These are phyloP conservation scores for Oscarella lobularis DNA, from an alignment of 37 sponge, comb jelly and placozoan genomes.

Conservation along the genomic window DNA sequence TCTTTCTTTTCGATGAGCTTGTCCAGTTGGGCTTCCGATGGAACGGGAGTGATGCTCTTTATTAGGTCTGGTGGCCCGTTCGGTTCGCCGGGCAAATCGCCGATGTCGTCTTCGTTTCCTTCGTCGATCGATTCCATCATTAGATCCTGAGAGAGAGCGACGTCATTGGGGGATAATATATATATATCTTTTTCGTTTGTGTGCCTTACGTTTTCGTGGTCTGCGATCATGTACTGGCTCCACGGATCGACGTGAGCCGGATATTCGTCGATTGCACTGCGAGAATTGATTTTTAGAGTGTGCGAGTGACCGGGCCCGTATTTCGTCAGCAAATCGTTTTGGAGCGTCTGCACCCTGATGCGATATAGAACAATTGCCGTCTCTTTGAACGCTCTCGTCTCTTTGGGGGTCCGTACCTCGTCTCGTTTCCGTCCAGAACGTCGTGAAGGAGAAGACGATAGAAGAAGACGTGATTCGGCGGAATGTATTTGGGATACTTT, in stretches of 20 bases:
- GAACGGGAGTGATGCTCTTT: background rate
- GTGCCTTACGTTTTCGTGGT: too few relatives aligned
- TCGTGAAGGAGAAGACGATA: constrained; percentile 68
- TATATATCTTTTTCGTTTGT: too few relatives aligned
- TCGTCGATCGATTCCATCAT: too few relatives aligned
- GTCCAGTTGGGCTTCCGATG: background rate
- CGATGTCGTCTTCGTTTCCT: too few relatives aligned
- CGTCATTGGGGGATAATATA: too few relatives aligned
- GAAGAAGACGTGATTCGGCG: constrained; percentile 30
- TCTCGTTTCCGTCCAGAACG: background rate
- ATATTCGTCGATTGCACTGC: background rate
- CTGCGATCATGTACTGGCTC: background rate
- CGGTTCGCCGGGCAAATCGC: too few relatives aligned
- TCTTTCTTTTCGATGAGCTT: background rate
- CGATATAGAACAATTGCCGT: background rate
- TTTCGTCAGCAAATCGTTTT: constrained; percentile 10
- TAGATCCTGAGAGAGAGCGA: too few relatives aligned
- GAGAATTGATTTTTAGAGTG: constrained; percentile 45
- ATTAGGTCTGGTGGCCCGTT: too few relatives aligned
- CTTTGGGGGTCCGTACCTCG: constrained; percentile 20
- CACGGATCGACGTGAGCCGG: background rate
- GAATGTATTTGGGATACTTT: constrained; percentile 27
- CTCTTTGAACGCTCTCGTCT: too few relatives aligned
- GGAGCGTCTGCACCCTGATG: constrained; percentile 30
- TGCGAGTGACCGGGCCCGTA: constrained; percentile 29